Evolutionary conservation across 1,140 invertebrate species (phyloP), one percentile per base, ranked within the genome.

Genomic region (Hyphantria cunea): DNA sequence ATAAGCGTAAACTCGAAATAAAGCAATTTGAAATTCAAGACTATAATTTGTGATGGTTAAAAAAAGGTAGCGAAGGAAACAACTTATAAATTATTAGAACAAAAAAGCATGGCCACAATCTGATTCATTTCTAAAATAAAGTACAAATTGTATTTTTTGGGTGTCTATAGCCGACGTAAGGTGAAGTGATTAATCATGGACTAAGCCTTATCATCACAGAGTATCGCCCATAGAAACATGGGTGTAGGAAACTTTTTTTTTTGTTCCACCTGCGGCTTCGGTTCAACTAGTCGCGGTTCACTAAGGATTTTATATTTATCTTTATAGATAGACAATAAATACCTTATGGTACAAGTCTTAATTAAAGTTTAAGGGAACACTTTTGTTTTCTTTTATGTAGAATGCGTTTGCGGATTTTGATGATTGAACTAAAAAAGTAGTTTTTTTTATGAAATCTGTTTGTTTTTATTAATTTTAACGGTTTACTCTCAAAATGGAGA

Each of bases 171-270:
- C 48, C 49, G 48, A 65, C n/a, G 42, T 52, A 61, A 37, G 47
- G 34, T 47, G 47, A 25, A 61, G 58, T 45, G 70, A 73, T 73
- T 66, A 73, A 73, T 73, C 70, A 73, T 67, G 41, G 25, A 42
- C 7, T 32, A n/a, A 25, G 37, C 11, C 60, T 69, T 73, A 73
- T 73, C 67, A 67, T 53, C 61, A 34, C 9, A 14, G 37, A 25
- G 58, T 68, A 72, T 72, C 70, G 41, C 31, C 47, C 15, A 69
- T 45, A 44, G 45, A 60, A 59, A 63, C 63, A 64, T 33, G 54
- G 45, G 64, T 61, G 59, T 41, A 32, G 32, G 12, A 31, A 37
- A 42, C 12, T 60, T 17, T 54, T 47, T 58, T 47, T 32, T 13
- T 32, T 25, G 39, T 12, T 50, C 50, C 45, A 49, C 33, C 52